Base-by-base conservation (phyloP, 2,888 invertebrate species). In the Leucania comma region DNA sequence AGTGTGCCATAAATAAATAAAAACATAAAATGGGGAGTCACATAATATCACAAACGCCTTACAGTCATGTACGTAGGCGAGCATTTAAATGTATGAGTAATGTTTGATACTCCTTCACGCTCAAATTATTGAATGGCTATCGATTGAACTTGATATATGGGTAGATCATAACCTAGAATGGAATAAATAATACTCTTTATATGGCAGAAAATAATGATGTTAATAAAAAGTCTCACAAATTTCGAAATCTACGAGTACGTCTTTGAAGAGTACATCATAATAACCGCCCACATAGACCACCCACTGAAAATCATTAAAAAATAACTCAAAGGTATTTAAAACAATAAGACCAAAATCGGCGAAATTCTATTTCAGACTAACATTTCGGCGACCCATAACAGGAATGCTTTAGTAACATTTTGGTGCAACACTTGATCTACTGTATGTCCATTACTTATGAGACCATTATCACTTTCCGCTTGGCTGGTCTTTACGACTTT, bases 391-490 rank as follows among this genome's bases (percentile, higher is more conserved):
- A 5, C 26, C 17, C 46, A 53, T 24, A 54, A 50, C 14, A 56
- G 6, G 17, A 59, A 66, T 54, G 68, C 54, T 53, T 64, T 42
- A 50, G 51, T 29, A 46, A 56, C 48, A 82, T 76, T 68, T 67
- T 32, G 57, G 58, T 83, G 81, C 85, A 74, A 66, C 69, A 29
- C 42, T 42, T 67, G 65, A 73, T 70, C 50, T 68, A 72, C 79
- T 82, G 48, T 68, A 26, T 74, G 57, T 53, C 75, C 75, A 78
- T 81, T 85, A 83, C 62, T 71, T 83, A 81, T 83, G 69, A 67
- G 72, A 56, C 72, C 71, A 83, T 85, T 85, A 85, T 74, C 84
- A 70, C 65, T 72, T 84, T 81, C 70, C 82, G 51, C 59, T 74
- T 35, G 58, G 68, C 71, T 83, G 75, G 68, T 73, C 73, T 85